Percentiles rank a stretch among this genome's conserved stretches.
These are phyloP conservation scores for Otolemur garnettii DNA, from an alignment of 2,113 vertebrate genomes.

Conservation along the genomic window DNA sequence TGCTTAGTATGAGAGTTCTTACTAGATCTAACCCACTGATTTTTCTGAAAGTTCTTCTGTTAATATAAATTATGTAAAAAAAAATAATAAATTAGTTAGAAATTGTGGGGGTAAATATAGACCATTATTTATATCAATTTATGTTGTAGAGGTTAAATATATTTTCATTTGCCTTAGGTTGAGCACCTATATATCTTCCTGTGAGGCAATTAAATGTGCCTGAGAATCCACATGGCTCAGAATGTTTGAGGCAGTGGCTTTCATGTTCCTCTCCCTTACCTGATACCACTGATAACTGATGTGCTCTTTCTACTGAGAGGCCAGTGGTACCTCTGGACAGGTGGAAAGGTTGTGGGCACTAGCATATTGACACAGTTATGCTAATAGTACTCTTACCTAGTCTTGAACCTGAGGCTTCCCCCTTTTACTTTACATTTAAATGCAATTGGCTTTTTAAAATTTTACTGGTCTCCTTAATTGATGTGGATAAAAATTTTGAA, in stretches of 20 bases:
- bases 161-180: neutral
- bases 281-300: neutral
- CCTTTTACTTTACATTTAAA: neutral
- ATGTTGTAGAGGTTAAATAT: neutral
- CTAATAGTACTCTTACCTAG: too few relatives aligned
- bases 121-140: neutral
- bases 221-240: neutral
- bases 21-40: neutral
- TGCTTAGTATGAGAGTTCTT: neutral
- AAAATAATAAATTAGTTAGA: too few relatives aligned
- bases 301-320: neutral
- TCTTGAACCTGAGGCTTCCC: neutral
- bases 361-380: neutral
- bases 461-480: neutral
- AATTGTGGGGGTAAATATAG: neutral
- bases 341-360: neutral
- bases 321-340: too few relatives aligned
- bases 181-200: neutral
- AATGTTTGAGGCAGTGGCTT: neutral
- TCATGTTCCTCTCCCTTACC: too few relatives aligned
- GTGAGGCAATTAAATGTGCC: neutral
- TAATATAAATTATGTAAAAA: neutral
- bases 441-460: too few relatives aligned
- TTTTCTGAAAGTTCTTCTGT: neutral
- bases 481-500: neutral